phyloP scores from a whole-genome alignment of 1,140 invertebrate genomes.

The Drosophila simulans region DNA sequence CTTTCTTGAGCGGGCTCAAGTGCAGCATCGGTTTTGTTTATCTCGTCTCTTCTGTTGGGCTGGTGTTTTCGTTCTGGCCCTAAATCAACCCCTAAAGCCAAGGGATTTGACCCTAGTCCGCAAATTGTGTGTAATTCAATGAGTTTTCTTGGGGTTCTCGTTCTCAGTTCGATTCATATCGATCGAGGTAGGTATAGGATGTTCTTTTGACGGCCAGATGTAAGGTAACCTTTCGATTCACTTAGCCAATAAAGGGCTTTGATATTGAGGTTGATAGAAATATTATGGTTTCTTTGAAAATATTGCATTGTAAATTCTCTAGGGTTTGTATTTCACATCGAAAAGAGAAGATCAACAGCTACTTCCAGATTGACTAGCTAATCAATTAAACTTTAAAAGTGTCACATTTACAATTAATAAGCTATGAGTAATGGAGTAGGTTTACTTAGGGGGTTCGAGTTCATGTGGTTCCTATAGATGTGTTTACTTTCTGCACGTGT shows the following conservation, averaged over 20 bases:
- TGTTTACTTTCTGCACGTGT: constrained; percentile 29
- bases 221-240: constrained; percentile 10
- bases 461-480: constrained; percentile 12
- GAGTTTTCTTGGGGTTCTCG: constrained; percentile 30
- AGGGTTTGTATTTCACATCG: not conserved
- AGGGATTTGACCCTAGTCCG: constrained; percentile 49
- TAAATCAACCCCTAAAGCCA: constrained; percentile 52
- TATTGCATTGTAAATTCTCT: not conserved
- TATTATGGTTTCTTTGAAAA: not conserved
- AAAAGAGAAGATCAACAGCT: not conserved
- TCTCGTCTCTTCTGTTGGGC: constrained; percentile 18
- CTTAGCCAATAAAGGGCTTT: constrained; percentile 12
- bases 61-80: constrained; percentile 32
- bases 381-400: too few species aligned
- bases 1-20: constrained; percentile 49
- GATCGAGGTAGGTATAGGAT: constrained; percentile 12
- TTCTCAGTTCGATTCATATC: constrained; percentile 22
- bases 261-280: not conserved
- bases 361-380: too few species aligned
- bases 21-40: constrained; percentile 43
- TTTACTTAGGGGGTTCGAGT: constrained; percentile 21
- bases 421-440: constrained; percentile 19
- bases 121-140: constrained; percentile 50
- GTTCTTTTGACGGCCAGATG: constrained; percentile 22
- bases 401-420: constrained; percentile 1